Percentiles rank a stretch among this genome's conserved stretches.
These are phyloP conservation scores for Euspilapteryx auroguttella DNA, from an alignment of 2,888 invertebrate genomes.

Conservation along the genomic window DNA sequence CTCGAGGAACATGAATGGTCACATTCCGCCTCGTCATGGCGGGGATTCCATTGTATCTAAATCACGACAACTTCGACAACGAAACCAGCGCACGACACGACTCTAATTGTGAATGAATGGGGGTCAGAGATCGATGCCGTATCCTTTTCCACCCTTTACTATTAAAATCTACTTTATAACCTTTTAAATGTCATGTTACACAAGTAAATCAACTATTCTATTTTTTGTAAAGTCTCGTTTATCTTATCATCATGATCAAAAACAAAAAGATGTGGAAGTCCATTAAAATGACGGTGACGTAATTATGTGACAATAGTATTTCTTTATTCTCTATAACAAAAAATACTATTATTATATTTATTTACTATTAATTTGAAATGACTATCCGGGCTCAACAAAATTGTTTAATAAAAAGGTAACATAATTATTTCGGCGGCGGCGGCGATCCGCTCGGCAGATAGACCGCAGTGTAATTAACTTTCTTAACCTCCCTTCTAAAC, in stretches of 20 bases:
- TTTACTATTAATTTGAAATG: conserved; percentile 18
- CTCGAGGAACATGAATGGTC: conserved; percentile 51
- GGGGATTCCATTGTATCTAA: conserved; percentile 51
- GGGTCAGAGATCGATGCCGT: conserved; percentile 47
- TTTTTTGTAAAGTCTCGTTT: no score
- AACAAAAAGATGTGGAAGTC: no score
- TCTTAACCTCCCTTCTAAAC: conserved; percentile 16
- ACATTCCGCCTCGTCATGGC: conserved; percentile 45
- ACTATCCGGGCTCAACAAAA: conserved; percentile 18
- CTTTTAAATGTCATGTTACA: not conserved
- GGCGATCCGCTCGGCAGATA: no score
- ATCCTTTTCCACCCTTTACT: conserved; percentile 18
- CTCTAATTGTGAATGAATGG: conserved; percentile 54
- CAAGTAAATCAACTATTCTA: no score
- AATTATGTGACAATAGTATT: conserved; percentile 9
- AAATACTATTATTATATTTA: no score
- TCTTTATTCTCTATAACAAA: no score
- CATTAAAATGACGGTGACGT: no score
- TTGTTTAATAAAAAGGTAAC: no score
- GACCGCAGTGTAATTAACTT: conserved; percentile 35
- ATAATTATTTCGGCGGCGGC: no score
- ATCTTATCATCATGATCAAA: no score
- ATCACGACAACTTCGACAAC: conserved; percentile 34
- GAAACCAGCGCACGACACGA: conserved; percentile 37
- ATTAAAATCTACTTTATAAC: not conserved